These are phyloP conservation scores for Limnephilus auricula DNA, from an alignment of 2,888 invertebrate genomes.

Conservation along the genomic window DNA sequence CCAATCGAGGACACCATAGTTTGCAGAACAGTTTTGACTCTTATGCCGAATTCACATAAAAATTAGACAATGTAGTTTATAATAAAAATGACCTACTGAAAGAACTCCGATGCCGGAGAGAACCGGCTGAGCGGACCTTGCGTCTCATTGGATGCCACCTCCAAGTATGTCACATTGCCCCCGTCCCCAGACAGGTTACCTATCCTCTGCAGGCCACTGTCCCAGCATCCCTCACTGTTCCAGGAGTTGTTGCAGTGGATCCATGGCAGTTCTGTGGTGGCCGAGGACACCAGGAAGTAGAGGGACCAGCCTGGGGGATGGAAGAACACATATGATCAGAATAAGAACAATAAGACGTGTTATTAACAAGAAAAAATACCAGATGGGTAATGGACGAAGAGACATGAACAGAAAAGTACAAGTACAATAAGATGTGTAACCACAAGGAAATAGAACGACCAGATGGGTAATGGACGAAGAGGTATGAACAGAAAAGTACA, in stretches of 20 bases:
- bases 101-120: slow-evolving; percentile 88
- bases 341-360: too few relatives aligned
- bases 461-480: too few relatives aligned
- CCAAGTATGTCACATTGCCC: slow-evolving; percentile 62
- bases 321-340: neutral
- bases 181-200: slow-evolving; percentile 20
- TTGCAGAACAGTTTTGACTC: too few relatives aligned
- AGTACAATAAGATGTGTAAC: too few relatives aligned
- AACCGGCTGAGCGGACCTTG: slow-evolving; percentile 78
- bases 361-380: too few relatives aligned
- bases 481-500: too few relatives aligned
- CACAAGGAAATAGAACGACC: too few relatives aligned
- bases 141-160: slow-evolving; percentile 70
- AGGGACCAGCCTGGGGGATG: slow-evolving; percentile 83
- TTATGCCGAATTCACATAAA: neutral
- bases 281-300: slow-evolving; percentile 87
- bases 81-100: slow-evolving; percentile 79
- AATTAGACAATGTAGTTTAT: neutral
- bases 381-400: too few relatives aligned
- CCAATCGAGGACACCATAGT: too few relatives aligned
- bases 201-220: slow-evolving; percentile 69
- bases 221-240: slow-evolving; percentile 87
- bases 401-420: too few relatives aligned
- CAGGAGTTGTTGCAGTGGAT: slow-evolving; percentile 88
- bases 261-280: slow-evolving; percentile 86